Base-by-base conservation (phyloP, 2,888 invertebrate species). In the Lasioglossum morio region DNA sequence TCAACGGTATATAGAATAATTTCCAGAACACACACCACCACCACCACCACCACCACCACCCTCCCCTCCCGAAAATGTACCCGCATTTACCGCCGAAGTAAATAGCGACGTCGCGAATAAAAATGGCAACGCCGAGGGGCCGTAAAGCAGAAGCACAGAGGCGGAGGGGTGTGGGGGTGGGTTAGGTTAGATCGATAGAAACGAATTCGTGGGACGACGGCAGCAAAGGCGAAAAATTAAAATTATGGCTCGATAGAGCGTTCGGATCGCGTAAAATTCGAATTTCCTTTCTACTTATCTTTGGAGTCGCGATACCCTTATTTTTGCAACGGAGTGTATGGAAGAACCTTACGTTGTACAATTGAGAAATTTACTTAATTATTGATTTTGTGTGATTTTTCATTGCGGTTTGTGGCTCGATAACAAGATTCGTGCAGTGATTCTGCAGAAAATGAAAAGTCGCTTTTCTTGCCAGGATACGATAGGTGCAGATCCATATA, bases 1-100 rank as follows among this genome's bases (percentile, higher is more conserved):
- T 63, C 43, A 74, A 40, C 63, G 34, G 70, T 53, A 75, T 74
- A 63, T 74, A 2, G 73, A n/a, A 30, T 34, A 23, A 48, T 73
- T 73, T 53, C 19, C 19, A 12, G 34, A 57, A 57, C 57, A 53
- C 46, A 53, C 34, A n/a, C n/a, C n/a, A n/a, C n/a, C n/a, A n/a
- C n/a, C n/a, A n/a, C n/a, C n/a, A n/a, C n/a, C n/a, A n/a, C n/a
- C n/a, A n/a, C n/a, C n/a, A n/a, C n/a, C n/a, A n/a, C n/a, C n/a
- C n/a, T n/a, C n/a, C n/a, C n/a, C n/a, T 4, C 37, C 23, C 69
- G 37, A 34, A 63, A 69, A 69, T 34, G 10, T 37, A 34, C 23
- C 23, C 34, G 69, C 37, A 23, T 69, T 69, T 69, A 69, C 69
- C 69, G 23, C 12, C 34, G 4, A 37, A 69, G 69, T 69, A 69